phyloP scores from a whole-genome alignment of 1,140 invertebrate genomes.

The Drosophila ananassae region DNA sequence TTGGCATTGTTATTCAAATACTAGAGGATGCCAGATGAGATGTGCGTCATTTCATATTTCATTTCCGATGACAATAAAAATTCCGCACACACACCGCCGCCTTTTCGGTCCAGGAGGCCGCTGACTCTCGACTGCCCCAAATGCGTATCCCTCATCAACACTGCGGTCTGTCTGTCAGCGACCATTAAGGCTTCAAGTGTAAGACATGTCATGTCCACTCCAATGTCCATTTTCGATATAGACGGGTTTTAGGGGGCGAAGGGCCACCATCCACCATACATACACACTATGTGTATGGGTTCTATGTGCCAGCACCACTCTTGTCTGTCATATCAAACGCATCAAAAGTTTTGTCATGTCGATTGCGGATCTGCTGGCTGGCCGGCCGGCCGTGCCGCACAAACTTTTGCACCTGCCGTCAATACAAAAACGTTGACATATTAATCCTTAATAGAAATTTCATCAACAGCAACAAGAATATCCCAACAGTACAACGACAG shows the following conservation, averaged over 20 bases:
- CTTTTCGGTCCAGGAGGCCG: conserved; percentile 8
- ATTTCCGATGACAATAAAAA: conserved; percentile 53
- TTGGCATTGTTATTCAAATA: conserved; percentile 65
- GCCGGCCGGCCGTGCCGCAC: conserved; percentile 25
- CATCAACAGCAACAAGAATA: conserved; percentile 49
- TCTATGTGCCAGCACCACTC: conserved; percentile 29
- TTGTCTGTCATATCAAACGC: conserved; percentile 74
- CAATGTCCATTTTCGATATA: conserved; percentile 41
- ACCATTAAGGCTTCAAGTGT: conserved; percentile 69
- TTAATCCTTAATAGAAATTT: conserved; percentile 81
- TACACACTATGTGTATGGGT: conserved; percentile 2
- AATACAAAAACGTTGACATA: conserved; percentile 71
- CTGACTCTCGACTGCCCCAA: not conserved
- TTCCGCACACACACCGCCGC: conserved; percentile 36
- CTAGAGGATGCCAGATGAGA: conserved; percentile 14
- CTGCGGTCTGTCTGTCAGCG: conserved; percentile 58
- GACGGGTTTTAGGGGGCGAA: not conserved
- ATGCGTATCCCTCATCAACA: conserved; percentile 66
- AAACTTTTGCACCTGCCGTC: conserved; percentile 67
- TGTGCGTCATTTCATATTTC: conserved; percentile 52
- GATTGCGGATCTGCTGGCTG: conserved; percentile 42
- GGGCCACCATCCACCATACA: not conserved
- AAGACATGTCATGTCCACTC: conserved; percentile 75
- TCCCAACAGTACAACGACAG: conserved; percentile 39
- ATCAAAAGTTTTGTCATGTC: conserved; percentile 75